Base-by-base conservation (phyloP, 2,888 invertebrate genomes). In the Andrena trimmerana region DNA sequence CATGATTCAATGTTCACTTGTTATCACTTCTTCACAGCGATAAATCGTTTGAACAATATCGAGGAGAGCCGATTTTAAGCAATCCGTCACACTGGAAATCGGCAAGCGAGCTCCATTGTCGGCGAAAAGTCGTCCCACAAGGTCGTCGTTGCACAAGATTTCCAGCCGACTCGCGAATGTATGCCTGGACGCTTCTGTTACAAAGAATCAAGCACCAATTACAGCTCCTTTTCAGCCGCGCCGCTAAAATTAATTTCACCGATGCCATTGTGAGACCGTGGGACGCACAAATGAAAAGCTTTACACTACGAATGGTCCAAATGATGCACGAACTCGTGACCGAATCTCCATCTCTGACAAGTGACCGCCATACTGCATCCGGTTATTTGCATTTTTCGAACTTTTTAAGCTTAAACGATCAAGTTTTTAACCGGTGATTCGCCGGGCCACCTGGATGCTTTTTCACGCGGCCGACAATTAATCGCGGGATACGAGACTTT, bases 351-450 rank as follows among this genome's bases (percentile, higher is more conserved):
- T 68, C 66, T 76, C 84, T 90, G 91, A 91, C 92, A 92, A 91
- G 85, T 85, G 91, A 89, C 93, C 90, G 93, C 93, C 93, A 93
- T 93, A 91, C 89, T 88, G 92, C 89, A 92, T 91, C 92, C 92
- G 92, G 92, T 91, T 87, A 80, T 68, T 78, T 62, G 80, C 63
- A 69, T 70, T 81, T 84, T 73, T 69, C 71, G 27, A 20, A 72
- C 29, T 20, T 73, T 73, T 66, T 73, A 27, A 27, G 20, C 29
- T 33, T 62, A 29, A 48, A 82, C 42, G 42, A 63, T 42, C 20
- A 27, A 42, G 27, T 62, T 24, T 60, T 50, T 16, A 31, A 27
- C 36, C 50, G 2, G 10, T 70, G 20, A 13, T 67, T 48, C 8
- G 27, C 27, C 57, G 33, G 5, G 6, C n/a, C 36, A 8, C 16